Conservation (phyloP, 2,888 invertebrate species). For the Malthinus flaveolus region DNA sequence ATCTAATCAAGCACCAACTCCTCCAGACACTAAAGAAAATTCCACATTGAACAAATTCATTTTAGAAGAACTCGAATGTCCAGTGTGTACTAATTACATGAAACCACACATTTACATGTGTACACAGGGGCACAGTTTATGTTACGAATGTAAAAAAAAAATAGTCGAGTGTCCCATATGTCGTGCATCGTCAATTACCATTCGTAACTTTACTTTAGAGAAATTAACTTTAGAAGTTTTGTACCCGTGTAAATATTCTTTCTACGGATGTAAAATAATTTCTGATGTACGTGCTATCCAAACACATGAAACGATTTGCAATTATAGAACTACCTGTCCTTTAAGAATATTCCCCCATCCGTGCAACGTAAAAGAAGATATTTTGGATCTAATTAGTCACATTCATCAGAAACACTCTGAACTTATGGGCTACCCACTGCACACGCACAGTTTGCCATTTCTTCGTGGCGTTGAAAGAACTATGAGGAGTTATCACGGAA, state of each 20-base stretch:
- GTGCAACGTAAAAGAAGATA: not conserved
- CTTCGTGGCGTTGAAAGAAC: not conserved
- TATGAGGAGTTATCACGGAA: conserved; percentile 6
- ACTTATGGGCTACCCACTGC: conserved; percentile 1
- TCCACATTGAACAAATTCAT: conserved; percentile 40
- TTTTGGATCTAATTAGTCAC: conserved; percentile 21
- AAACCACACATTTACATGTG: conserved; percentile 48
- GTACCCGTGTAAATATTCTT: conserved; percentile 44
- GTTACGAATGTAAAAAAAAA: conserved; percentile 43
- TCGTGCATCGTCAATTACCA: conserved; percentile 41
- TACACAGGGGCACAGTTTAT: conserved; percentile 47
- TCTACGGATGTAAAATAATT: conserved; percentile 41
- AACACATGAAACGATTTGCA: conserved; percentile 41
- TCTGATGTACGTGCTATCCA: conserved; percentile 35
- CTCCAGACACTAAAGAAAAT: not conserved
- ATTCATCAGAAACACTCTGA: conserved; percentile 15
- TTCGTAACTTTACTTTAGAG: conserved; percentile 46
- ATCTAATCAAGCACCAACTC: not conserved
- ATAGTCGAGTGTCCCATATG: conserved; percentile 46
- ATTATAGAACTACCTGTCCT: conserved; percentile 43
- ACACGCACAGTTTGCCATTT: not conserved
- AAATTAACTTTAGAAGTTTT: conserved; percentile 41
- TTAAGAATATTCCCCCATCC: conserved; percentile 21
- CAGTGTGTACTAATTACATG: conserved; percentile 47
- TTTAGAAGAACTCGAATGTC: conserved; percentile 46